These are phyloP conservation scores for Drepana falcataria DNA, from an alignment of 2,888 invertebrate species.

Conservation along the genomic window DNA sequence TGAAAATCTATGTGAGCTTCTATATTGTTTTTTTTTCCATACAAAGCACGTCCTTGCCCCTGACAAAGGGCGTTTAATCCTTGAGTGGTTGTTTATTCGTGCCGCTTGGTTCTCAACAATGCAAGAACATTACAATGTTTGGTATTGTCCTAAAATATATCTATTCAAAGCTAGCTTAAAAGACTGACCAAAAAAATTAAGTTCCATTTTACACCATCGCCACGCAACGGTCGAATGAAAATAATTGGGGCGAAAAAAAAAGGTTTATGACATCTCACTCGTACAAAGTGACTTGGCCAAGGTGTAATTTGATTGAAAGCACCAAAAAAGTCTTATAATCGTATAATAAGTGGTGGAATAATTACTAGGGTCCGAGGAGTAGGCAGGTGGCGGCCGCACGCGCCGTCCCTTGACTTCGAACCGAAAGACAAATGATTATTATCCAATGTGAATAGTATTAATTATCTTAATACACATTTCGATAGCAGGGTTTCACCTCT, in stretches of 20 bases:
- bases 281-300: constrained; percentile 64
- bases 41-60: constrained; percentile 19
- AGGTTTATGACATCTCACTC: constrained; percentile 76
- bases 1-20: constrained; percentile 10
- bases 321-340: constrained; percentile 77
- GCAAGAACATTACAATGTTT: background rate
- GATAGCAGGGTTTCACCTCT: background rate
- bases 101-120: background rate
- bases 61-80: constrained; percentile 25
- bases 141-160: background rate
- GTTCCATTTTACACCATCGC: constrained; percentile 61
- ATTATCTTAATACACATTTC: constrained; percentile 4
- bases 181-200: constrained; percentile 16
- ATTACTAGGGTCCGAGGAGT: constrained; percentile 71
- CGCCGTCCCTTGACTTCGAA: constrained; percentile 38
- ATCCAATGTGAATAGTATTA: constrained; percentile 21
- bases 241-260: constrained; percentile 53
- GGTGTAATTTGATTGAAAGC: constrained; percentile 80
- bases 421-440: constrained; percentile 48
- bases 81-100: constrained; percentile 6
- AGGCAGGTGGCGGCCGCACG: constrained; percentile 63
- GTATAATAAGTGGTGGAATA: constrained; percentile 77
- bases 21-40: constrained; percentile 18
- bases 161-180: background rate
- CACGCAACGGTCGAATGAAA: constrained; percentile 40